Percentiles rank a stretch among this genome's conserved stretches.
Conservation (phyloP, 2,888 invertebrate genomes). For the Sisyra nigra region DNA sequence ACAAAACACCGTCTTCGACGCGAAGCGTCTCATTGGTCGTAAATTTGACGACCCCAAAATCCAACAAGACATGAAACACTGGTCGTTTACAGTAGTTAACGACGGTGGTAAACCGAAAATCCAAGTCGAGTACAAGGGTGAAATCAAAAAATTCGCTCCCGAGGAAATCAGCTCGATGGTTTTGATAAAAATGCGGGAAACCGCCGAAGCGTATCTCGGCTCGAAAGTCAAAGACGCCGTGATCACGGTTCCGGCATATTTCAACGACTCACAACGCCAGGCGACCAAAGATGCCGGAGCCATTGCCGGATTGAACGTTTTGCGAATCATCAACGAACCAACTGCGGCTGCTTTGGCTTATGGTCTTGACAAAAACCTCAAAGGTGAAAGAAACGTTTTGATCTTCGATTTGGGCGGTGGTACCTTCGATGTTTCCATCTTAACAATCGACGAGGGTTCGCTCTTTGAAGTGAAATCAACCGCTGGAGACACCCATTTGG, state of each 20-base stretch:
- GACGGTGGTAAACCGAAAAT: conserved; percentile 45
- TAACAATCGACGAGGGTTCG: conserved; percentile 45
- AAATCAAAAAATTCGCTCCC: conserved; percentile 44
- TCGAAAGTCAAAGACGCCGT: conserved; percentile 51
- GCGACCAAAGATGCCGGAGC: conserved; percentile 52
- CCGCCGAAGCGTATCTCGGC: conserved; percentile 54
- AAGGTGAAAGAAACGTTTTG: conserved; percentile 28
- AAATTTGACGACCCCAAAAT: conserved; percentile 53
- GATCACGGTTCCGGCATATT: conserved; percentile 65
- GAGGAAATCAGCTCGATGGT: conserved; percentile 60
- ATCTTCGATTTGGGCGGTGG: conserved; percentile 39
- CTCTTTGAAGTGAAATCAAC: conserved; percentile 37
- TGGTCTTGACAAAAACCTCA: conserved; percentile 29
- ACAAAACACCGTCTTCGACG: conserved; percentile 52
- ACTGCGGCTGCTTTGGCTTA: conserved; percentile 42
- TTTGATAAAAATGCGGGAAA: conserved; percentile 41
- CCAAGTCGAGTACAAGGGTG: conserved; percentile 43
- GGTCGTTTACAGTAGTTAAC: conserved; percentile 55
- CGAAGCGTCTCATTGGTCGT: conserved; percentile 41
- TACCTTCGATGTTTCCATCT: conserved; percentile 50
- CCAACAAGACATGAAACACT: conserved; percentile 58
- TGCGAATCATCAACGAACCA: conserved; percentile 50
- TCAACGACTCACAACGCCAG: conserved; percentile 47
- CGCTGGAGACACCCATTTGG: conserved; percentile 34
- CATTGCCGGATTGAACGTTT: conserved; percentile 47